Percentiles rank a stretch among this genome's conserved stretches.
These are phyloP conservation scores for Hydrophis major DNA, from an alignment of 2,797 vertebrate species.

Conservation along the genomic window DNA sequence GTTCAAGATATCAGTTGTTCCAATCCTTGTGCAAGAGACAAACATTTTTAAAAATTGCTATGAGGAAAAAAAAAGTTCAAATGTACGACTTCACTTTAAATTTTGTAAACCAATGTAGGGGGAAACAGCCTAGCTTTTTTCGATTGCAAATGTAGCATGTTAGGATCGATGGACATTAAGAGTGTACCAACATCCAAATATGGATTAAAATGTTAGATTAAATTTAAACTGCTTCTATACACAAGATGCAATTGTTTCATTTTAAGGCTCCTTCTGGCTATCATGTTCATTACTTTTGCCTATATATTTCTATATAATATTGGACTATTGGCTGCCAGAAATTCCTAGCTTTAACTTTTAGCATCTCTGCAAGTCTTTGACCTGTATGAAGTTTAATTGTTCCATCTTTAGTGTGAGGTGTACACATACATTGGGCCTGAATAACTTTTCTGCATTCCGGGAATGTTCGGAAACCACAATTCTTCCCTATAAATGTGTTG, in stretches of 20 bases:
- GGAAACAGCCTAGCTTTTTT: neutral
- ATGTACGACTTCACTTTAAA: neutral
- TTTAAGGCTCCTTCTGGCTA: neutral
- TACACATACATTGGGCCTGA: neutral
- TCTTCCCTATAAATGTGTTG: neutral
- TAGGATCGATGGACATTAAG: neutral
- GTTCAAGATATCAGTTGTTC: neutral
- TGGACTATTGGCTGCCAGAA: neutral
- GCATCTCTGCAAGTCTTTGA: neutral
- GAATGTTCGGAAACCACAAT: neutral
- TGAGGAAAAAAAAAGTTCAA: neutral
- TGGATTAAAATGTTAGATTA: neutral
- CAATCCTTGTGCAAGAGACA: neutral
- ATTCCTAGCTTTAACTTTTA: neutral
- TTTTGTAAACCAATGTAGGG: neutral
- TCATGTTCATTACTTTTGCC: neutral
- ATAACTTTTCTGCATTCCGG: neutral
- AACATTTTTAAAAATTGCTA: neutral
- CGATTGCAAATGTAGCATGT: neutral
- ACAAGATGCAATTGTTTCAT: neutral
- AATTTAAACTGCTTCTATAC: neutral
- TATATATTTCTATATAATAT: neutral
- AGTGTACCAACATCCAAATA: neutral
- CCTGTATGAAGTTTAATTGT: neutral
- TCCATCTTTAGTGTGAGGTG: neutral